A percentile compares a stretch with the other conserved stretches of the same genome.
These are phyloP conservation scores for Marronus borbonicus DNA, from an alignment of 2,888 invertebrate species.

Conservation along the genomic window DNA sequence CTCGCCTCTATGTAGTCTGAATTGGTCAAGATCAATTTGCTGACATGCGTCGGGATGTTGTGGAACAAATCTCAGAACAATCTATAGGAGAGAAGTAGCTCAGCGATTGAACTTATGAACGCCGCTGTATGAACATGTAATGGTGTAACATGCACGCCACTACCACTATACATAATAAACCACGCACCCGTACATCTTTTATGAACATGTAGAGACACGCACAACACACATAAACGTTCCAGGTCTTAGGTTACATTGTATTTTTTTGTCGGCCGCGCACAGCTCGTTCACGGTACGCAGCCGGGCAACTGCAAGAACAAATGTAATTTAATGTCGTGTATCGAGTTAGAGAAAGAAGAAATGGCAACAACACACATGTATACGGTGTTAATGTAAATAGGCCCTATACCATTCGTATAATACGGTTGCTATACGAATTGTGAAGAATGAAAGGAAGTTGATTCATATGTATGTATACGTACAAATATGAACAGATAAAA, in stretches of 20 bases:
- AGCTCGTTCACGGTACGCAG: slow-evolving; percentile 5
- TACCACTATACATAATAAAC: neutral
- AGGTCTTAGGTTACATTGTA: slow-evolving; percentile 44
- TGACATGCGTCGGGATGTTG: too few species aligned
- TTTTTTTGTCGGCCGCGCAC: slow-evolving; percentile 23
- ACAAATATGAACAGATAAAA: neutral
- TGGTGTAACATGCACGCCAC: slow-evolving; percentile 17
- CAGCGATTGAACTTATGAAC: neutral
- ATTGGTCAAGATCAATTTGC: too few species aligned
- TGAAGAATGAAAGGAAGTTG: slow-evolving; percentile 27
- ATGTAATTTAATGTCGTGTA: slow-evolving; percentile 34
- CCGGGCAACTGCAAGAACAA: slow-evolving; percentile 32
- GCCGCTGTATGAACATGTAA: neutral
- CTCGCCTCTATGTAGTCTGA: too few species aligned
- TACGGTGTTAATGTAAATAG: slow-evolving; percentile 2
- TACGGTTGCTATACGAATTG: neutral
- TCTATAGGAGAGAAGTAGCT: too few species aligned
- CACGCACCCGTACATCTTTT: slow-evolving; percentile 13
- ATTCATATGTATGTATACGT: slow-evolving; percentile 3
- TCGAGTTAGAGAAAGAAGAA: slow-evolving; percentile 41
- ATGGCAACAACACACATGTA: slow-evolving; percentile 35
- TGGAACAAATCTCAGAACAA: too few species aligned
- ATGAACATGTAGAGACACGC: neutral
- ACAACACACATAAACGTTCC: slow-evolving; percentile 34
- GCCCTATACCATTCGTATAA: neutral